A percentile compares a stretch with the other conserved stretches of the same genome.
These are phyloP conservation scores for Lasioglossum leucozonium DNA, from an alignment of 2,888 invertebrate species.

Conservation along the genomic window DNA sequence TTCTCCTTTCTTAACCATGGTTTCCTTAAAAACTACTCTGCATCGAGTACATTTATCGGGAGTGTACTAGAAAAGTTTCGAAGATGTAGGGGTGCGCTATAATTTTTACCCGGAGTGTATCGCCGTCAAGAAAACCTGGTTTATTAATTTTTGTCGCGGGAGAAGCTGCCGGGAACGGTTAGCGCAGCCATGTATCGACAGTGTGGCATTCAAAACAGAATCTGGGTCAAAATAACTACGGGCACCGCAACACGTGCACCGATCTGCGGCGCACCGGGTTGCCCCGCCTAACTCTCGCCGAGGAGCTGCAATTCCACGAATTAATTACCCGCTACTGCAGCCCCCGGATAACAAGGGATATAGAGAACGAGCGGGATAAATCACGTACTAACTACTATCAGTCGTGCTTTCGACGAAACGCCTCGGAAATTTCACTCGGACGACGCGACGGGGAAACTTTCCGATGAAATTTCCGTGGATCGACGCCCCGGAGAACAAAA, in stretches of 20 bases:
- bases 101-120: no score
- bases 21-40: no score
- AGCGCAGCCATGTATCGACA: conserved; percentile 30
- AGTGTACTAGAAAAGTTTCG: no score
- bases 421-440: conserved; percentile 42
- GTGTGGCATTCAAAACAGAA: conserved; percentile 49
- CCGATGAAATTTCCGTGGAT: conserved; percentile 52
- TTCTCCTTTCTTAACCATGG: no score
- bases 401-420: conserved; percentile 46
- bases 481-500: conserved; percentile 35
- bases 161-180: conserved; percentile 17
- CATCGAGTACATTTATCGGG: no score
- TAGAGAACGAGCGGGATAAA: conserved; percentile 52
- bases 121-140: not conserved
- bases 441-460: conserved; percentile 18
- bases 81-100: no score
- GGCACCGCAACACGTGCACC: conserved; percentile 57
- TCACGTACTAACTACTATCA: conserved; percentile 58
- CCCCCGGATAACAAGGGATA: conserved; percentile 58
- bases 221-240: conserved; percentile 62
- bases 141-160: conserved; percentile 40
- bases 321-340: conserved; percentile 58
- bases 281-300: conserved; percentile 20
- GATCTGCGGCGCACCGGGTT: not conserved
- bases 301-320: conserved; percentile 60